phyloP scores from a whole-genome alignment of 2,113 vertebrate species.

The Balaenoptera acutorostrata region DNA sequence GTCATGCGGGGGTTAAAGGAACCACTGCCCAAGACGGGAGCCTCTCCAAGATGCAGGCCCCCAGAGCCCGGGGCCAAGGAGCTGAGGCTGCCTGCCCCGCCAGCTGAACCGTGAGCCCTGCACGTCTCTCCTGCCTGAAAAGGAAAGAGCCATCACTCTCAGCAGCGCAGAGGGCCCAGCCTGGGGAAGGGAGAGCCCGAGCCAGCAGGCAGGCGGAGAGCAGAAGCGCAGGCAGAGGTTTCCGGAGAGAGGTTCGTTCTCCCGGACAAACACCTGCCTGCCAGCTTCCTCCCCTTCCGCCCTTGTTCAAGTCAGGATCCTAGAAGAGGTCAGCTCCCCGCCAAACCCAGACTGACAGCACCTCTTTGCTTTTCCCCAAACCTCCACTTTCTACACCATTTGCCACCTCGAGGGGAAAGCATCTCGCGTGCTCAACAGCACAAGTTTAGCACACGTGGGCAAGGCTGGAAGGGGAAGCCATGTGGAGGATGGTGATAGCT shows the following conservation, averaged over 20 bases:
- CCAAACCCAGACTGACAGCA: neutral
- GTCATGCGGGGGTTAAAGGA: neutral
- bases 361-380: neutral
- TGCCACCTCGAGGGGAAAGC: neutral
- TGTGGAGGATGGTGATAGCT: neutral
- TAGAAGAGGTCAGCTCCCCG: neutral
- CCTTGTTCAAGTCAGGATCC: neutral
- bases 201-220: neutral
- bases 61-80: neutral
- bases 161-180: neutral
- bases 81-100: neutral
- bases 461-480: neutral
- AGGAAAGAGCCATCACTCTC: neutral
- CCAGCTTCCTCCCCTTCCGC: neutral
- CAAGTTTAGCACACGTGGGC: neutral
- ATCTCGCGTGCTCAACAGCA: neutral
- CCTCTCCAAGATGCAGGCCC: neutral
- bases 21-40: fast-evolving
- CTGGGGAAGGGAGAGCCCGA: neutral
- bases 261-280: neutral
- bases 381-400: neutral
- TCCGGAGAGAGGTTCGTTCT: neutral
- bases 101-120: neutral
- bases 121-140: neutral
- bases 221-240: neutral